These are phyloP conservation scores for Pungitius pungitius DNA, from an alignment of 2,113 vertebrate genomes.

Conservation along the genomic window DNA sequence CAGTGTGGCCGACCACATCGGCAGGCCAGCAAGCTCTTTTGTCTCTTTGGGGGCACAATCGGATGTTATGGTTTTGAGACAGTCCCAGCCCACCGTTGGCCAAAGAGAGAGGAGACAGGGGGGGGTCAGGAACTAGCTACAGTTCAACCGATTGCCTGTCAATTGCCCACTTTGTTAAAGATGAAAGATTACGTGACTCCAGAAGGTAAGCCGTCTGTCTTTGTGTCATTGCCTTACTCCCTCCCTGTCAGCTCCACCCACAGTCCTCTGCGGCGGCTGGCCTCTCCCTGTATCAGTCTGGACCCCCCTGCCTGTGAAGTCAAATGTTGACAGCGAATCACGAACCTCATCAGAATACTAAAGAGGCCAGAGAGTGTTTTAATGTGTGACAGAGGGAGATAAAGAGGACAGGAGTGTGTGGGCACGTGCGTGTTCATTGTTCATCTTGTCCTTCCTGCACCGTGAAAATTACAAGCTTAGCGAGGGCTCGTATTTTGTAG, in stretches of 20 bases:
- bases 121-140: neutral
- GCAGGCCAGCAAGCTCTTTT: constrained; percentile 14
- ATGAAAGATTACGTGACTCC: constrained; percentile 21
- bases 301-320: constrained; percentile 57
- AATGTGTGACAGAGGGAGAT: constrained; percentile 21
- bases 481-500: constrained; percentile 22
- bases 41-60: constrained; percentile 13
- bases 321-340: constrained; percentile 72
- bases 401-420: neutral
- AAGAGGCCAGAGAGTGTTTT: constrained; percentile 51
- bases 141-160: neutral
- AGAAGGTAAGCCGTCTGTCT: constrained; percentile 21
- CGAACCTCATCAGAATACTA: constrained; percentile 65
- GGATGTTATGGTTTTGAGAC: neutral
- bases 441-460: neutral
- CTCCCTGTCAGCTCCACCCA: constrained; percentile 26
- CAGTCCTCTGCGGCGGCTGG: constrained; percentile 38
- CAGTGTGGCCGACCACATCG: constrained; percentile 23
- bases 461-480: constrained; percentile 42
- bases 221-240: constrained; percentile 28
- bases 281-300: constrained; percentile 56
- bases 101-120: neutral
- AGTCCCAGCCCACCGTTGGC: constrained; percentile 13
- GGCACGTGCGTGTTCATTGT: neutral
- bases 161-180: neutral